Evolutionary conservation across 2,113 vertebrate species (phyloP).

Genomic region (Promerops cafer): DNA sequence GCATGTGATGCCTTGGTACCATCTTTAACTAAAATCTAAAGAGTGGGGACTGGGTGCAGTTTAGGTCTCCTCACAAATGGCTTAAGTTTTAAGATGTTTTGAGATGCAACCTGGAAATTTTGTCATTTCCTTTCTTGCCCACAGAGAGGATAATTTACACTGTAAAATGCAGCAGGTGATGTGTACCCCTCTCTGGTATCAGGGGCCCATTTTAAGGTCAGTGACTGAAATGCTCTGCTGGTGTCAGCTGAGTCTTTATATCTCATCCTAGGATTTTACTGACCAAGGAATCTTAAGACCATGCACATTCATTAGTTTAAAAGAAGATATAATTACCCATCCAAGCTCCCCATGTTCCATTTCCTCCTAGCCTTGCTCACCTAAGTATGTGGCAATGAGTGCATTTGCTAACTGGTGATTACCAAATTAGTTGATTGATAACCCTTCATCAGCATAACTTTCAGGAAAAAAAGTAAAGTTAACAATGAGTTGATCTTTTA

Average conservation of each 20-base stretch:
- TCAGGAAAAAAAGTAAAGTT: slow-evolving; percentile 46
- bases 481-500: slow-evolving; percentile 62
- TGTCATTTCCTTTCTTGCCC: neutral
- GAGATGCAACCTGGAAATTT: neutral
- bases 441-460: slow-evolving; percentile 59
- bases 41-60: neutral
- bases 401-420: slow-evolving; percentile 66
- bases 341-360: slow-evolving; percentile 29
- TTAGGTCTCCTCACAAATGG: neutral
- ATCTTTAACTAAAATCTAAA: neutral
- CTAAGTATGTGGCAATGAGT: slow-evolving; percentile 37
- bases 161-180: neutral
- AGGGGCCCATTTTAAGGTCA: slow-evolving; percentile 8
- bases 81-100: neutral
- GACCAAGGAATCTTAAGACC: slow-evolving; percentile 41
- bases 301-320: slow-evolving; percentile 59
- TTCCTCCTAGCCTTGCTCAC: slow-evolving; percentile 55
- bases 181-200: neutral
- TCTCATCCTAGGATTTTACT: slow-evolving; percentile 14
- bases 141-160: slow-evolving; percentile 1
- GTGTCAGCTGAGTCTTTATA: neutral
- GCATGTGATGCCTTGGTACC: neutral
- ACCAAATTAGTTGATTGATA: slow-evolving; percentile 71
- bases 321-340: slow-evolving; percentile 62
- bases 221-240: neutral